These are phyloP conservation scores for Acrossocheilus wenchowensis DNA, from an alignment of 2,797 vertebrate species.

Conservation along the genomic window DNA sequence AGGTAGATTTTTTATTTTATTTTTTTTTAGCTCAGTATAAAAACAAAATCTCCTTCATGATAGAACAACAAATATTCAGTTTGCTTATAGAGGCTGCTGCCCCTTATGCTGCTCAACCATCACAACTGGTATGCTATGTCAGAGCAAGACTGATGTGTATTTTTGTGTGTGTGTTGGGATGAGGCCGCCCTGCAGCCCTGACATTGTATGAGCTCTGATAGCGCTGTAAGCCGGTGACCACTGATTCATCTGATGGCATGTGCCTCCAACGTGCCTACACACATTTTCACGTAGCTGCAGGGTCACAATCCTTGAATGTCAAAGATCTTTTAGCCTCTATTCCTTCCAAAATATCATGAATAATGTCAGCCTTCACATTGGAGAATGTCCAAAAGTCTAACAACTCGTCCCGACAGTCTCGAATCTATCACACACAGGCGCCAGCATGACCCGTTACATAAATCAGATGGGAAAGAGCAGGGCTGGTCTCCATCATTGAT, in stretches of 20 bases:
- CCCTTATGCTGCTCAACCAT: slow-evolving; percentile 14
- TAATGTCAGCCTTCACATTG: slow-evolving; percentile 66
- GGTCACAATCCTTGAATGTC: slow-evolving; percentile 81
- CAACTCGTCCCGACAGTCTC: slow-evolving; percentile 56
- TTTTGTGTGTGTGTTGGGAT: slow-evolving; percentile 30
- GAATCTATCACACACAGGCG: slow-evolving; percentile 42
- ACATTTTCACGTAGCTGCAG: slow-evolving; percentile 76
- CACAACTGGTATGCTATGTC: slow-evolving; percentile 16
- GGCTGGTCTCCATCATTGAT: slow-evolving; percentile 44
- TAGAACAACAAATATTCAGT: neutral
- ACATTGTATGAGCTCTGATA: slow-evolving; percentile 69
- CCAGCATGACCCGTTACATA: slow-evolving; percentile 42
- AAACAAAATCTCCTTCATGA: neutral
- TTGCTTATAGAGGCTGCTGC: neutral
- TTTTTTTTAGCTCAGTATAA: neutral
- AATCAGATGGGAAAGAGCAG: slow-evolving; percentile 50
- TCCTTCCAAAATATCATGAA: slow-evolving; percentile 71
- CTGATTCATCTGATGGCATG: slow-evolving; percentile 82
- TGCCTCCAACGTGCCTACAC: slow-evolving; percentile 58
- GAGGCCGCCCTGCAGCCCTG: slow-evolving; percentile 22
- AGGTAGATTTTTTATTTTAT: no score
- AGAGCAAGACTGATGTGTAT: slow-evolving; percentile 26
- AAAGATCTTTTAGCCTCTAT: slow-evolving; percentile 79
- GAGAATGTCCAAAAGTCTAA: slow-evolving; percentile 52
- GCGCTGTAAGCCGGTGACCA: slow-evolving; percentile 81